A percentile compares a stretch with the other conserved stretches of the same genome.
Evolutionary conservation across 2,113 vertebrate genomes (phyloP).

Genomic region (Labrus mixtus): DNA sequence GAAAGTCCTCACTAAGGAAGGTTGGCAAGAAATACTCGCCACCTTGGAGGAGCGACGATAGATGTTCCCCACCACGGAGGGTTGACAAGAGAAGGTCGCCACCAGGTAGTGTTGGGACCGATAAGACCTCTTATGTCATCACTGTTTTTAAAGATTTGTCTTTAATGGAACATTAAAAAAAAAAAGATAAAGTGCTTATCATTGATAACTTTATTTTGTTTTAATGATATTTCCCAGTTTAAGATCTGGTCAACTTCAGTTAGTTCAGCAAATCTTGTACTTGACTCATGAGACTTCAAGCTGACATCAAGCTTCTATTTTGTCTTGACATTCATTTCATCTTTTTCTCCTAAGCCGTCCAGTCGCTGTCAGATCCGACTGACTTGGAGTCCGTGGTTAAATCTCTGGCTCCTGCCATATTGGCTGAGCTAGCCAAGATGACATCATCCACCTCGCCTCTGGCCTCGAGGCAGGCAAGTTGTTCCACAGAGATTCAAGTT

Average conservation of each 20-base stretch:
- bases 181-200: no score
- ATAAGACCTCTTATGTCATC: background rate
- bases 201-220: no score
- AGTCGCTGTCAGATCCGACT: conserved; percentile 49
- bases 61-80: background rate
- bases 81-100: background rate
- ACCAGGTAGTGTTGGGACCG: no score
- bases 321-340: background rate
- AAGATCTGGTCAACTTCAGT: no score
- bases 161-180: no score
- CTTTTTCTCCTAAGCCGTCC: conserved; percentile 36
- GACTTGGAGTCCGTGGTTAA: conserved; percentile 65
- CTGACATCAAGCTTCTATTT: background rate
- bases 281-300: no score
- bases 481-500: no score
- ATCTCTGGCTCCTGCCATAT: conserved; percentile 63
- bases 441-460: conserved; percentile 7
- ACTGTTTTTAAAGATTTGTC: no score
- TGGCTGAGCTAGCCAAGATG: conserved; percentile 71
- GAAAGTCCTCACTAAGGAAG: background rate
- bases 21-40: background rate
- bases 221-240: no score
- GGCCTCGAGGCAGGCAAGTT: background rate
- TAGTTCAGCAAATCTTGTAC: no score
- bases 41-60: background rate